Evolutionary conservation across 2,797 vertebrate genomes (phyloP).

Genomic region (Momotus momota): DNA sequence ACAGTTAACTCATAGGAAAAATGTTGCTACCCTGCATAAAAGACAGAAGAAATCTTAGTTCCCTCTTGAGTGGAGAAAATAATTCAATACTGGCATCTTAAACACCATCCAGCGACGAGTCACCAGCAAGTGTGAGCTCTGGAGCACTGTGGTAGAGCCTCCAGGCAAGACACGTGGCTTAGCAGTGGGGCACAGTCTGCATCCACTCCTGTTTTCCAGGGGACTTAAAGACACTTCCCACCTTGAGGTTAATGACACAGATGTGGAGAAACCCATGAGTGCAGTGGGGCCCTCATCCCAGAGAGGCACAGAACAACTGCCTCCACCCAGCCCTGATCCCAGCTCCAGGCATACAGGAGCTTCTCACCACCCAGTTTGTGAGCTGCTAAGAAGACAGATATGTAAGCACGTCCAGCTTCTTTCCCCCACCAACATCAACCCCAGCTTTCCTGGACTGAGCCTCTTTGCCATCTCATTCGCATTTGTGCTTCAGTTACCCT

Average conservation of each 20-base stretch:
- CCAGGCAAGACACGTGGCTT: not conserved
- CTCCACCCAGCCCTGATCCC: not conserved
- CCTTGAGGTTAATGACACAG: not conserved
- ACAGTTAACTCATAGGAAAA: conserved; percentile 16
- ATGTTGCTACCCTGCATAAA: not conserved
- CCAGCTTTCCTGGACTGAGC: not conserved
- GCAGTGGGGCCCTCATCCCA: not conserved
- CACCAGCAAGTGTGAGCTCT: not conserved
- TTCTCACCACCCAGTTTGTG: not conserved
- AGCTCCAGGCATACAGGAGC: not conserved
- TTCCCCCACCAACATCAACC: not conserved
- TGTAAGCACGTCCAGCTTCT: not conserved
- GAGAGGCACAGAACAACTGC: not conserved
- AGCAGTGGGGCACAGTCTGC: not conserved
- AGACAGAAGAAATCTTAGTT: conserved; percentile 14
- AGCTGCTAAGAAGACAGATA: not conserved
- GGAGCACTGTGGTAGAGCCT: not conserved
- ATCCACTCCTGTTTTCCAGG: not conserved
- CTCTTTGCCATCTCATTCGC: not conserved
- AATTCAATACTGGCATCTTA: not conserved
- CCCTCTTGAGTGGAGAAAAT: not conserved
- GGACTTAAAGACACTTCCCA: not conserved
- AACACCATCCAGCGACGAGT: not conserved
- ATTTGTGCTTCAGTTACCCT: not conserved
- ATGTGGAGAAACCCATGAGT: not conserved